Conservation (phyloP, 2,113 vertebrate species). For the Pluvialis apricaria region DNA sequence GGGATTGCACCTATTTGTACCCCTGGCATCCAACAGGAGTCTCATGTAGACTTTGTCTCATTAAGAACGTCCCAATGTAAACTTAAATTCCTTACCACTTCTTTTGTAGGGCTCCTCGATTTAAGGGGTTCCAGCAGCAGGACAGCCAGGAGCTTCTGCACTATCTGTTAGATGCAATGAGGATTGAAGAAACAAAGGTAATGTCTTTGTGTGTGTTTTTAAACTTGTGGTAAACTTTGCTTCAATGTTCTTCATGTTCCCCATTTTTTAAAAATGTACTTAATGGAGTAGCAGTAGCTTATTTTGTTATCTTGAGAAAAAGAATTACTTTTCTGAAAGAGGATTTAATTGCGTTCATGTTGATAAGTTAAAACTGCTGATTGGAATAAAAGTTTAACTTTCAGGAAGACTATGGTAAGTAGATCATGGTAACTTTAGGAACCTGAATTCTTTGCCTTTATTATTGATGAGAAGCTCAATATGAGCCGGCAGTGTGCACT, state of each 20-base stretch:
- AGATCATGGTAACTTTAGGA: neutral
- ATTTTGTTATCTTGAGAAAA: neutral
- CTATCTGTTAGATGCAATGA: conserved; percentile 91
- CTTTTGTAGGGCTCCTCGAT: conserved; percentile 86
- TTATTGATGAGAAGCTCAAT: neutral
- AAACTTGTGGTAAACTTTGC: neutral
- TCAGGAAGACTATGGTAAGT: neutral
- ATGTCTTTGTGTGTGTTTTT: neutral
- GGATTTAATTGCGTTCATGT: neutral
- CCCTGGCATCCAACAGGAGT: neutral
- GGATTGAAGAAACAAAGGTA: conserved; percentile 97
- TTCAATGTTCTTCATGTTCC: neutral
- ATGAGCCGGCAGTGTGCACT: too few species aligned
- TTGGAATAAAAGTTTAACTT: neutral
- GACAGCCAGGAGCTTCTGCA: conserved; percentile 98
- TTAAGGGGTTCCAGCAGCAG: conserved; percentile 97
- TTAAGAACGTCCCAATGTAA: neutral
- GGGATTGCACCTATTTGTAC: neutral
- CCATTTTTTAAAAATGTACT: neutral
- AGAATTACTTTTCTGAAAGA: neutral
- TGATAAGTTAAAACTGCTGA: neutral
- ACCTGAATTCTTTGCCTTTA: neutral
- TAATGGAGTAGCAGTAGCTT: neutral
- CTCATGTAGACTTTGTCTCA: neutral
- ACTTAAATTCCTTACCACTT: neutral